These are phyloP conservation scores for Ophiodon elongatus DNA, from an alignment of 2,113 vertebrate genomes.

Conservation along the genomic window DNA sequence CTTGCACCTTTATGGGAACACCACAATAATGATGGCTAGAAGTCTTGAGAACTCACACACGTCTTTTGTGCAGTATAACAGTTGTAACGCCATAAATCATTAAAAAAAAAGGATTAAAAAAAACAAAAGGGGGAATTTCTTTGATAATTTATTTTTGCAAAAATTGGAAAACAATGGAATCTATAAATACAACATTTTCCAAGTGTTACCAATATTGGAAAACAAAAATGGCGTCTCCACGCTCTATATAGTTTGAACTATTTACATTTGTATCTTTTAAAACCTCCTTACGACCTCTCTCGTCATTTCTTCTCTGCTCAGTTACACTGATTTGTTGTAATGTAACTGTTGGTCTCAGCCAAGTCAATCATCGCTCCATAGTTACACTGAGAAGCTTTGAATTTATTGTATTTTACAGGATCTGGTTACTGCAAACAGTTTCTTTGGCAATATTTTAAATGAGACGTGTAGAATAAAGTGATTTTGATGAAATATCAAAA, in stretches of 20 bases:
- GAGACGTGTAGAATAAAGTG: neutral
- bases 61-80: too few species aligned
- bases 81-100: too few species aligned
- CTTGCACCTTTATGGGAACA: neutral
- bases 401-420: neutral
- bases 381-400: neutral
- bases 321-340: neutral
- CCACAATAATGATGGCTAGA: too few species aligned
- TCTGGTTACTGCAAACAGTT: neutral
- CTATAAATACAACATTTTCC: too few species aligned
- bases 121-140: too few species aligned
- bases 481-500: neutral
- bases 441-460: neutral
- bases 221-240: neutral
- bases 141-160: too few species aligned
- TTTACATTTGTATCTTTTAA: neutral
- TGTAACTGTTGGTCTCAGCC: neutral
- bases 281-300: neutral
- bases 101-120: too few species aligned
- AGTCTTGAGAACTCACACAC: too few species aligned
- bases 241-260: neutral
- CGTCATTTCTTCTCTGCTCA: neutral
- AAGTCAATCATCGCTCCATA: neutral
- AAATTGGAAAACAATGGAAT: too few species aligned
- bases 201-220: too few species aligned